phyloP scores from a whole-genome alignment of 2,797 vertebrate species.

The Cryptoblepharus egeriae region DNA sequence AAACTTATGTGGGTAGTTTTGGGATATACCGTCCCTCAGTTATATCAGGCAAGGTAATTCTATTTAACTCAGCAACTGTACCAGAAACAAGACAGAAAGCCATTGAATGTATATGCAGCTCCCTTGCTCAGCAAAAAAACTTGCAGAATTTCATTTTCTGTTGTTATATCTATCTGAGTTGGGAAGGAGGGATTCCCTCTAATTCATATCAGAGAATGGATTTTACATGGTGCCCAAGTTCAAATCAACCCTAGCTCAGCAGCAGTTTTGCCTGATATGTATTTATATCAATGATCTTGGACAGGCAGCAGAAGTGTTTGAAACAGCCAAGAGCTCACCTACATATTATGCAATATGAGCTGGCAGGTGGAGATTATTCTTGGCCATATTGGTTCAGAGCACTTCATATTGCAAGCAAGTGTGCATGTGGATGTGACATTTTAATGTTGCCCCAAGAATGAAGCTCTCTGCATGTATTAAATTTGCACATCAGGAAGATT shows the following conservation, averaged over 20 bases:
- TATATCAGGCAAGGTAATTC: not conserved
- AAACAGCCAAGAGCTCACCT: not conserved
- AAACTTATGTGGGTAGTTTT: constrained; percentile 6
- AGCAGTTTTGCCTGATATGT: not conserved
- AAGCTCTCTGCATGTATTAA: not conserved
- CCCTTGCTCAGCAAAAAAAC: accelerated
- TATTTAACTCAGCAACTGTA: not conserved
- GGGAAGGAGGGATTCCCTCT: not conserved
- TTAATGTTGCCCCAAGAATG: not conserved
- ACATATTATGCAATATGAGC: not conserved
- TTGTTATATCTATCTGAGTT: not conserved
- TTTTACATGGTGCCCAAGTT: not conserved
- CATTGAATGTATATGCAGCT: accelerated
- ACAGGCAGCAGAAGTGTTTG: not conserved
- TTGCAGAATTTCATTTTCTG: not conserved
- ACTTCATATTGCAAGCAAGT: not conserved
- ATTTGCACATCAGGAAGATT: not conserved
- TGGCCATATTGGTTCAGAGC: not conserved
- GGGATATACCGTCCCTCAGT: constrained; percentile 15
- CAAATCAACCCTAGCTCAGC: not conserved
- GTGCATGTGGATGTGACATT: not conserved
- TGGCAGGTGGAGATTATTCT: not conserved
- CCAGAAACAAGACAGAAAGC: not conserved
- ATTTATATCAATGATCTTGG: not conserved
- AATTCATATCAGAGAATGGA: not conserved